Evolutionary conservation across 2,888 invertebrate genomes (phyloP), one percentile per base, ranked within the genome.

Genomic region (Eustalomyia histrio): DNA sequence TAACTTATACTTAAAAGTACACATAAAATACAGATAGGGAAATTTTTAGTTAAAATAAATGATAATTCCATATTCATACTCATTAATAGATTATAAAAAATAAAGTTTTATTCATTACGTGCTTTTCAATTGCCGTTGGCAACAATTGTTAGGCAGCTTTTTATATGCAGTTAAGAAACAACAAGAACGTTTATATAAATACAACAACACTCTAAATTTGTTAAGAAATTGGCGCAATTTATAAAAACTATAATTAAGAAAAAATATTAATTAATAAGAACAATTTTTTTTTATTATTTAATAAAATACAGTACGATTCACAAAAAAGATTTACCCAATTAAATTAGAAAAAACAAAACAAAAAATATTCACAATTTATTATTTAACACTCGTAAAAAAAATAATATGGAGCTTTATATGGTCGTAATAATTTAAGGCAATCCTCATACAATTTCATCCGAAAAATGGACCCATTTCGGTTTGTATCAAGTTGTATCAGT

Each of bases 71-170:
- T 29, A 29, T 16, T 29, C 12, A 29, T n/a, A n/a, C 18, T 47
- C 9, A 33, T 5, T 18, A 43, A 65, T 60, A 18, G 52, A 14
- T 14, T 4, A 60, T n/a, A 21, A 47, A 64, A 52, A 71, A 79
- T 57, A 35, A 61, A n/a, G 58, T 65, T 79, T 12, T 47, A 29
- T 79, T 73, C 60, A 84, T 83, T 84, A 84, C 84, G 83, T 83
- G 84, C 82, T 80, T 76, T 63, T 71, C 50, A 83, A 83, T 84
- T 82, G 82, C 83, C 83, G 83, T 80, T 82, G 82, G 79, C 76
- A 84, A 84, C 82, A 76, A 83, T 78, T 80, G 81, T 84, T 84
- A 82, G 80, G 80, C 80, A 76, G 71, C 33, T 79, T 84, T 68
- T 63, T 67, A 55, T 18, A 61, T 60, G 35, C 52, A 61, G 43